These are phyloP conservation scores for Elgaria multicarinata DNA, from an alignment of 2,113 vertebrate genomes.

Conservation along the genomic window DNA sequence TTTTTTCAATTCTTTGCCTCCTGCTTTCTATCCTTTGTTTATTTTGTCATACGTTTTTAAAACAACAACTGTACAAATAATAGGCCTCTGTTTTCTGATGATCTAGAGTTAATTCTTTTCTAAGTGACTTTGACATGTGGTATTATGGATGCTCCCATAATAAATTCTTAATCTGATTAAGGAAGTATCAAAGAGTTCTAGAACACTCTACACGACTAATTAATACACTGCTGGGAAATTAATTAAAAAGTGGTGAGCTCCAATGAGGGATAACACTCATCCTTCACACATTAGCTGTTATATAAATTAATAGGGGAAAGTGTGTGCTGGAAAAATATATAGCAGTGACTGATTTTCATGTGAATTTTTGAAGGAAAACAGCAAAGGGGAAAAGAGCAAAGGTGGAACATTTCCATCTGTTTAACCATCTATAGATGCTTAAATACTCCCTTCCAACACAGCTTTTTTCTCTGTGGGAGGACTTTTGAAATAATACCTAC, in stretches of 20 bases:
- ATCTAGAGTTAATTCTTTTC: slow-evolving; percentile 15
- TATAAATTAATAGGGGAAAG: slow-evolving; percentile 57
- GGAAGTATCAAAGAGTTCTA: slow-evolving; percentile 70
- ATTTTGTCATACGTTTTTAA: neutral
- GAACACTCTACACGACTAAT: slow-evolving; percentile 68
- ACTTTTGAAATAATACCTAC: too few relatives aligned
- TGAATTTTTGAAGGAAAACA: slow-evolving; percentile 35
- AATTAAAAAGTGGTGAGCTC: slow-evolving; percentile 69
- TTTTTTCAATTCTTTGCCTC: neutral
- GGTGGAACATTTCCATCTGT: slow-evolving; percentile 16
- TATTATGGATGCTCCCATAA: slow-evolving; percentile 56
- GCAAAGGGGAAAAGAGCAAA: slow-evolving; percentile 25
- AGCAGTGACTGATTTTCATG: slow-evolving; percentile 39
- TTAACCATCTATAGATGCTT: neutral
- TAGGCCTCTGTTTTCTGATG: slow-evolving; percentile 19
- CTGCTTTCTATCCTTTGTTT: neutral
- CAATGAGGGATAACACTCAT: slow-evolving; percentile 64
- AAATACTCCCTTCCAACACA: neutral
- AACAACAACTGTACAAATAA: neutral
- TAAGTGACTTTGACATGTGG: slow-evolving; percentile 30
- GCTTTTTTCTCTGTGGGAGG: neutral
- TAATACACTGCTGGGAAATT: slow-evolving; percentile 78
- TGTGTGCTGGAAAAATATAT: slow-evolving; percentile 21
- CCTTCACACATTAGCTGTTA: slow-evolving; percentile 57
- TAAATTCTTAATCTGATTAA: slow-evolving; percentile 73